Conservation (phyloP, 2,888 invertebrate genomes). For the Netelia melanura region DNA sequence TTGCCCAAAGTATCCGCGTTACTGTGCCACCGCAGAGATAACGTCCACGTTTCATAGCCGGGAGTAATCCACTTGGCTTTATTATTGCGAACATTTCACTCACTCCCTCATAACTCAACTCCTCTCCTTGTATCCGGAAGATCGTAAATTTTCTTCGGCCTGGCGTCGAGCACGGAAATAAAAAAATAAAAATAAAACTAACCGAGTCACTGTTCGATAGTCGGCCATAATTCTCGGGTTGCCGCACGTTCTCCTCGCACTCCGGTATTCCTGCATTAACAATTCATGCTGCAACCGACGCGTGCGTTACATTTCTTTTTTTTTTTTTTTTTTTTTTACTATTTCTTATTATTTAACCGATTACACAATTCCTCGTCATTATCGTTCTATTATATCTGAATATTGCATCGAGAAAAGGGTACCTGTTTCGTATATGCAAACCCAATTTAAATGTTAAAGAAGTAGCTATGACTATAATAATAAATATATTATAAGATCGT, state of each 20-base stretch:
- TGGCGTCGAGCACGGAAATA: conserved; percentile 32
- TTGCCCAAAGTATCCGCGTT: conserved; percentile 27
- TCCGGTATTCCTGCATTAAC: conserved; percentile 10
- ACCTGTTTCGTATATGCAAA: neutral
- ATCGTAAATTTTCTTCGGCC: conserved; percentile 52
- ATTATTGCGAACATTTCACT: conserved; percentile 26
- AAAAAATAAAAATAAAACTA: conserved; percentile 21
- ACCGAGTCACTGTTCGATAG: conserved; percentile 1
- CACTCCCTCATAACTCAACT: conserved; percentile 1
- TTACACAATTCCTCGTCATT: conserved; percentile 24
- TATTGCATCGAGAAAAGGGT: neutral
- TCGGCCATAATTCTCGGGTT: conserved; percentile 46
- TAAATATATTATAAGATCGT: no score
- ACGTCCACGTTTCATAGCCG: neutral
- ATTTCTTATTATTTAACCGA: conserved; percentile 33
- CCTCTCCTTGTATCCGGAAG: conserved; percentile 20
- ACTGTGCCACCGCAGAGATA: conserved; percentile 5
- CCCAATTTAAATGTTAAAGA: no score
- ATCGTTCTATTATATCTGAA: neutral
- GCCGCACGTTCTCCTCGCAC: conserved; percentile 19
- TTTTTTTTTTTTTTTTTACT: neutral
- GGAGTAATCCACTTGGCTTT: conserved; percentile 18
- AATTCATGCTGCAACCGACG: neutral
- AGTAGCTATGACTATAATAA: no score
- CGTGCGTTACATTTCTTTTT: conserved; percentile 4